These are phyloP conservation scores for Yoshiicerus persimilis DNA, from an alignment of 1,140 invertebrate genomes.

Conservation along the genomic window DNA sequence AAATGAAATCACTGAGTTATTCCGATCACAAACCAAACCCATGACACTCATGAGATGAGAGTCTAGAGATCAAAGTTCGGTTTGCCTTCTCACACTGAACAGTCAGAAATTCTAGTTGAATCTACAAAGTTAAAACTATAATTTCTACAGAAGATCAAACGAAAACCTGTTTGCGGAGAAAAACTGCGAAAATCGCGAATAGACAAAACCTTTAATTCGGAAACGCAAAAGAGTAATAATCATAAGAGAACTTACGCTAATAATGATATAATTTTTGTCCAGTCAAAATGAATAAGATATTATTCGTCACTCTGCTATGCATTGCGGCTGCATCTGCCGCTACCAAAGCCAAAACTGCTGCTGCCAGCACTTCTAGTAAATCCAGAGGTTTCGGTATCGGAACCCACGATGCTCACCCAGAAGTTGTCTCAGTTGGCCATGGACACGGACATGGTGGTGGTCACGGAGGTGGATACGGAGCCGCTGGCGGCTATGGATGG, in stretches of 20 bases:
- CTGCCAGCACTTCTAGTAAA: conserved; percentile 16
- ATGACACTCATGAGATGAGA: neutral
- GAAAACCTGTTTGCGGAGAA: neutral
- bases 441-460: conserved; percentile 25
- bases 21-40: neutral
- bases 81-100: no score
- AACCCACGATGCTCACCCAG: conserved; percentile 45
- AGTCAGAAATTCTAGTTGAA: no score
- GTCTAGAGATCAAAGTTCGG: neutral
- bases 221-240: neutral
- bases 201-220: neutral
- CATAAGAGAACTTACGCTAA: neutral
- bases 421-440: conserved; percentile 44
- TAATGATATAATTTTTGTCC: neutral
- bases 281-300: conserved; percentile 48
- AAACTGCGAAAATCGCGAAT: neutral
- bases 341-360: conserved; percentile 44
- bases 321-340: conserved; percentile 48
- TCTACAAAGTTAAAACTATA: no score
- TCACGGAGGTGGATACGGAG: conserved; percentile 15
- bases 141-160: neutral
- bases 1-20: neutral
- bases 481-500: neutral
- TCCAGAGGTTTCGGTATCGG: conserved; percentile 47
- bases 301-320: conserved; percentile 47